A percentile compares a stretch with the other conserved stretches of the same genome.
phyloP scores from a whole-genome alignment of 2,797 vertebrate genomes.

The Tenualosa ilisha region DNA sequence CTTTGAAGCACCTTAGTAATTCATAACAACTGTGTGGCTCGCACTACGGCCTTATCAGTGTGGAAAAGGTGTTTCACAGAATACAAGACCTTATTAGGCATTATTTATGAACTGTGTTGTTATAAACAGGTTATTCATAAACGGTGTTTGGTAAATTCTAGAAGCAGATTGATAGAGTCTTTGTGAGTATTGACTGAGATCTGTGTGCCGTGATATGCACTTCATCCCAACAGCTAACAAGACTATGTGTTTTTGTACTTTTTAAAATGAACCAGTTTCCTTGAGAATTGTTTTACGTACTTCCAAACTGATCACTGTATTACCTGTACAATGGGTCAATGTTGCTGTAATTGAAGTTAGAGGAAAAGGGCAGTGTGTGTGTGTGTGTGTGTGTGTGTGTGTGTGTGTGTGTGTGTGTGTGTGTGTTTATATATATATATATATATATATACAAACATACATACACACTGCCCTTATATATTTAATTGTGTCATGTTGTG shows the following conservation, averaged over 20 bases:
- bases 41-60: neutral
- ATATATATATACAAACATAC: too few species aligned
- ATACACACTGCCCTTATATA: too few species aligned
- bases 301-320: neutral
- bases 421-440: too few species aligned
- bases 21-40: neutral
- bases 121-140: conserved; percentile 12
- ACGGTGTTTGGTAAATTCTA: neutral
- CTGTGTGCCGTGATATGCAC: neutral
- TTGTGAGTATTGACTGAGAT: neutral
- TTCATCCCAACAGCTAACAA: neutral
- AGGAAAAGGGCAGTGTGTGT: neutral
- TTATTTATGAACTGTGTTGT: neutral
- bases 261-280: neutral
- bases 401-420: too few species aligned
- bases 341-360: neutral
- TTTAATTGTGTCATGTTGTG: too few species aligned
- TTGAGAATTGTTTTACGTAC: neutral
- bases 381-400: too few species aligned
- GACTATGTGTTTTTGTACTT: neutral
- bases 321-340: neutral
- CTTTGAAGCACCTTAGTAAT: neutral
- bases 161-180: neutral
- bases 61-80: neutral
- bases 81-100: neutral